A percentile compares a stretch with the other conserved stretches of the same genome.
Evolutionary conservation across 2,888 invertebrate species (phyloP).

Genomic region (Antitype chi): DNA sequence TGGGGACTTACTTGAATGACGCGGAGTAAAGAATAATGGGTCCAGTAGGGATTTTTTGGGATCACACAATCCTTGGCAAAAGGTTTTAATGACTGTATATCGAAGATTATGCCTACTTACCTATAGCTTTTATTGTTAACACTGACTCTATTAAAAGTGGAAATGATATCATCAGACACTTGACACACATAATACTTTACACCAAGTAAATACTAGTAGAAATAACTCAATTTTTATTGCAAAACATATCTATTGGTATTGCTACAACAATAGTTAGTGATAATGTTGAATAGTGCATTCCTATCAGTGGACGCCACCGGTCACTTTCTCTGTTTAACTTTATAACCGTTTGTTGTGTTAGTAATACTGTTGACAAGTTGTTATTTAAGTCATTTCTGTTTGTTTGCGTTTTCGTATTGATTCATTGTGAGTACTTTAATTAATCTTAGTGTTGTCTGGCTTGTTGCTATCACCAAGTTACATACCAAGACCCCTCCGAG

Average conservation of each 20-base stretch:
- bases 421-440: slow-evolving; percentile 38
- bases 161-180: slow-evolving; percentile 6
- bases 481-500: too few relatives aligned
- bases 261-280: slow-evolving; percentile 35
- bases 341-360: slow-evolving; percentile 35
- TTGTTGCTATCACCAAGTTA: not conserved
- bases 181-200: slow-evolving; percentile 32
- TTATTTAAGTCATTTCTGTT: slow-evolving; percentile 22
- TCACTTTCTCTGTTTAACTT: slow-evolving; percentile 55
- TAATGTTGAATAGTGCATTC: slow-evolving; percentile 55
- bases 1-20: not conserved
- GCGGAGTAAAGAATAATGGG: not conserved
- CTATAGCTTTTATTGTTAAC: slow-evolving; percentile 2
- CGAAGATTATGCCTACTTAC: not conserved
- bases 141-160: slow-evolving; percentile 14
- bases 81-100: not conserved
- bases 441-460: slow-evolving; percentile 6
- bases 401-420: slow-evolving; percentile 28
- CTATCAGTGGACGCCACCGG: slow-evolving; percentile 52
- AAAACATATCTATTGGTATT: slow-evolving; percentile 50
- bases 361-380: slow-evolving; percentile 23
- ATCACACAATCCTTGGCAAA: not conserved
- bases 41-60: not conserved
- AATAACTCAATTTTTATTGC: slow-evolving; percentile 53
- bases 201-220: slow-evolving; percentile 36